Percentiles rank a stretch among this genome's conserved stretches.
Evolutionary conservation across 2,797 vertebrate genomes (phyloP).

Genomic region (Thalassophryne amazonica): DNA sequence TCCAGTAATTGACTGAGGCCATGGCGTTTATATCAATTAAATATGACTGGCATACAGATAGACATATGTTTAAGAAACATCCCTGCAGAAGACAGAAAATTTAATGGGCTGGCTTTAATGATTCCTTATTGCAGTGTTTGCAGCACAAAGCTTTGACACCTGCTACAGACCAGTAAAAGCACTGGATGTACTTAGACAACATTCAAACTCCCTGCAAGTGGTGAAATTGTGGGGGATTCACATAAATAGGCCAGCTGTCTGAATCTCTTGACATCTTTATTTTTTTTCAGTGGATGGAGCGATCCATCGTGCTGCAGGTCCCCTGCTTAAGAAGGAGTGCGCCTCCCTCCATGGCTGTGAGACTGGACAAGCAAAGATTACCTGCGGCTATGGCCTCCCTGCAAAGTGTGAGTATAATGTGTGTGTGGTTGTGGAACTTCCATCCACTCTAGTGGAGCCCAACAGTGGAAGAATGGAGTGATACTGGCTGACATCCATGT

Average conservation of each 20-base stretch:
- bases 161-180: constrained; percentile 3
- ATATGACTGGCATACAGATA: constrained; percentile 27
- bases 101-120: constrained; percentile 12
- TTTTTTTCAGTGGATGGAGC: constrained; percentile 85
- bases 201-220: constrained; percentile 14
- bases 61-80: constrained; percentile 33
- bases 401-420: constrained; percentile 83
- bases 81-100: constrained; percentile 10
- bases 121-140: constrained; percentile 35
- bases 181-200: constrained; percentile 38
- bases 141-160: constrained; percentile 24
- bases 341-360: constrained; percentile 83
- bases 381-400: constrained; percentile 86
- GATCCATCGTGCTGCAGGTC: constrained; percentile 85
- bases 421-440: constrained; percentile 22
- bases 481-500: constrained; percentile 20
- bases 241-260: constrained; percentile 33
- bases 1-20: constrained; percentile 63
- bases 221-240: constrained; percentile 38
- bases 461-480: constrained; percentile 1
- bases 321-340: constrained; percentile 84
- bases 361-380: constrained; percentile 88
- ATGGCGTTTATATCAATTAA: constrained; percentile 59
- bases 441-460: constrained; percentile 9
- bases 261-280: constrained; percentile 33